These are phyloP conservation scores for Acronicta psi DNA, from an alignment of 2,888 invertebrate genomes.

Conservation along the genomic window DNA sequence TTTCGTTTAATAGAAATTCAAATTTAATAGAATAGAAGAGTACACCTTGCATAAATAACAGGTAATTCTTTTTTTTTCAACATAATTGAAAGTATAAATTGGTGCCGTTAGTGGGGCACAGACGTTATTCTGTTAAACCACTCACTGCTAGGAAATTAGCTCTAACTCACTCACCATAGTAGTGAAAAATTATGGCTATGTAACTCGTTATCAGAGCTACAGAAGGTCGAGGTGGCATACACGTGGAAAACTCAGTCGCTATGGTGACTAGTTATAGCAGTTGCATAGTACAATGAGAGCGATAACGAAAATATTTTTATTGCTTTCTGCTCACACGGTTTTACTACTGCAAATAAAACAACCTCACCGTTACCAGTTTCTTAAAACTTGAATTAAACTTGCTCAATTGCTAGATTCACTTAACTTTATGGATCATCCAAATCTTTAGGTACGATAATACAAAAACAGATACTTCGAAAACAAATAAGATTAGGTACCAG, in stretches of 20 bases:
- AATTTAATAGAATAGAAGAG: no score
- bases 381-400: neutral
- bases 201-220: conserved; percentile 49
- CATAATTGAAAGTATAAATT: neutral
- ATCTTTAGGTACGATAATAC: neutral
- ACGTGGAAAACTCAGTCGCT: conserved; percentile 59
- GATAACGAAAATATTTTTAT: conserved; percentile 63
- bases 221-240: conserved; percentile 53
- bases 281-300: conserved; percentile 55
- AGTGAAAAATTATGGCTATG: conserved; percentile 30
- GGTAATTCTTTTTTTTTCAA: neutral
- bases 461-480: neutral
- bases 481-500: conserved; percentile 12
- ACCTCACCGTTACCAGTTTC: conserved; percentile 19
- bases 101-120: no score
- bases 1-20: neutral
- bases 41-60: neutral
- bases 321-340: conserved; percentile 55
- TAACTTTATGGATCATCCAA: no score
- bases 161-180: conserved; percentile 24
- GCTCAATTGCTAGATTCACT: no score
- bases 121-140: neutral
- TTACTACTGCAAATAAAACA: conserved; percentile 53
- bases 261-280: conserved; percentile 61
- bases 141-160: conserved; percentile 30